Evolutionary conservation across 2,888 invertebrate species (phyloP), one percentile per base, ranked within the genome.

Genomic region (Tipula lateralis): DNA sequence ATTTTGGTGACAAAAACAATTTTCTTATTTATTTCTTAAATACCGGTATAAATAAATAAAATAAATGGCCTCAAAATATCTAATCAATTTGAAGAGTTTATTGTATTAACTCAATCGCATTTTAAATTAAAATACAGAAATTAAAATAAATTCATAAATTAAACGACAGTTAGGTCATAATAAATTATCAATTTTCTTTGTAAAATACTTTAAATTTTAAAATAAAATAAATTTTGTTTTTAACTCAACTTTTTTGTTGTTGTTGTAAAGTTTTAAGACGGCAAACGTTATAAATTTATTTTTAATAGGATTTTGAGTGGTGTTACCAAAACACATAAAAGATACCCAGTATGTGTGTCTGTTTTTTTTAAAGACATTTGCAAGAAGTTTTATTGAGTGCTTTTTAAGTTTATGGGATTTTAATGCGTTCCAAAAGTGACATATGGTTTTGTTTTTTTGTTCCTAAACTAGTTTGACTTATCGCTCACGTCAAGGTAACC

Each of bases 251-350:
- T 24, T 24, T 24, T 16, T 16, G n/a, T 50, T 50, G 16, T 50
- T 50, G 0, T 50, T 50, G 44, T n/a, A 16, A 44, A 44, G 16
- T 50, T 66, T 24, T 66, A 66, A 7, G 66, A 19, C 66, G 19
- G 66, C 44, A 5, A 50, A 50, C 16, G 66, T 24, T 24, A 66
- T 66, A 66, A 66, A 66, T 66, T 66, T 66, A 66, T 66, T 66
- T 66, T 66, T 66, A 66, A 66, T 66, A 66, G 66, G 66, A 66
- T 66, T 66, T 66, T 66, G 66, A 66, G 66, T 66, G 66, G 66
- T 66, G 16, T 24, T 66, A 24, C 66, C 44, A 44, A 44, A 44
- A 44, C 44, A 44, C 44, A 44, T 44, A 44, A 44, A 36, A 36
- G 12, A 36, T n/a, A 44, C 16, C 16, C 3, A n/a, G n/a, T 44